Evolutionary conservation across 2,888 invertebrate genomes (phyloP).

Genomic region (Nomada fucata): DNA sequence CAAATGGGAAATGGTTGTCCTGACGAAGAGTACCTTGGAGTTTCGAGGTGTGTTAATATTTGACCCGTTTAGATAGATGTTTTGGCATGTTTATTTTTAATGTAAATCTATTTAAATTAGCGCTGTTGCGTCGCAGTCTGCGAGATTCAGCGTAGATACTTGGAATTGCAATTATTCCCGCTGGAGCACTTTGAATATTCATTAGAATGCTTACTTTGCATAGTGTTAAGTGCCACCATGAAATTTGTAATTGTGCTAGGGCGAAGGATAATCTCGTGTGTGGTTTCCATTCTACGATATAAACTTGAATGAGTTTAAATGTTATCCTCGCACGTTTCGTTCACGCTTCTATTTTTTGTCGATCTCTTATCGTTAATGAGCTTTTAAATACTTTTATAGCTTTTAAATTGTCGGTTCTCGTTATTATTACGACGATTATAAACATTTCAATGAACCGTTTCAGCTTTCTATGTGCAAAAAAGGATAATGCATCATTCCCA

Average conservation of each 20-base stretch:
- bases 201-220: constrained; percentile 50
- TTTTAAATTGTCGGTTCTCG: neutral
- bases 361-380: neutral
- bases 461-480: neutral
- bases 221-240: constrained; percentile 53
- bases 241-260: constrained; percentile 54
- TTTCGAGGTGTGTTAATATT: constrained; percentile 7
- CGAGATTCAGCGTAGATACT: constrained; percentile 52
- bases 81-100: constrained; percentile 55
- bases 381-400: neutral
- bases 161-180: constrained; percentile 56
- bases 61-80: constrained; percentile 24
- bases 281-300: constrained; percentile 31
- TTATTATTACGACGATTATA: too few relatives aligned
- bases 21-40: neutral
- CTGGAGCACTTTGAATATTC: constrained; percentile 61
- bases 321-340: constrained; percentile 18
- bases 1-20: neutral
- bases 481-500: neutral
- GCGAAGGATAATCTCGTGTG: constrained; percentile 37
- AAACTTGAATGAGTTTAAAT: constrained; percentile 25
- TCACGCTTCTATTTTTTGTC: constrained; percentile 8
- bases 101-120: constrained; percentile 61
- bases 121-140: constrained; percentile 34
- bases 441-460: too few relatives aligned